Percentiles rank a stretch among this genome's conserved stretches.
These are phyloP conservation scores for Microplitis demolitor DNA, from an alignment of 1,140 invertebrate species.

Conservation along the genomic window DNA sequence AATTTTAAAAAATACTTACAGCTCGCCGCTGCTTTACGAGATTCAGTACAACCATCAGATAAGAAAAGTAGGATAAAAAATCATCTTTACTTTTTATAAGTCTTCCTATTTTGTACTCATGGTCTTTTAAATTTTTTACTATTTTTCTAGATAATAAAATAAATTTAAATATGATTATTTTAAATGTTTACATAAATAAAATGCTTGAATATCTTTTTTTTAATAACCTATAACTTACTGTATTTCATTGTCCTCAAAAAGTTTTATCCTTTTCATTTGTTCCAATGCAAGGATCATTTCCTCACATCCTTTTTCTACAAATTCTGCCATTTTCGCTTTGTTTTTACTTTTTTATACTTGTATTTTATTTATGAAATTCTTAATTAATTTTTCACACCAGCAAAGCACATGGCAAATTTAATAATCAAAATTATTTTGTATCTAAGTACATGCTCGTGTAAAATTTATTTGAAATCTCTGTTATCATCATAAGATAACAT, in stretches of 20 bases:
- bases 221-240: slow-evolving; percentile 57
- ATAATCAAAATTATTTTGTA: too few species aligned
- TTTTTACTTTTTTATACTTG: too few species aligned
- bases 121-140: slow-evolving; percentile 71
- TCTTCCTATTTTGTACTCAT: slow-evolving; percentile 75
- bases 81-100: slow-evolving; percentile 72
- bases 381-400: too few species aligned
- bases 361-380: too few species aligned
- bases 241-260: slow-evolving; percentile 72
- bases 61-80: slow-evolving; percentile 74
- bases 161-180: not conserved
- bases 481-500: too few species aligned
- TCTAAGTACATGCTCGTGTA: too few species aligned
- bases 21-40: slow-evolving; percentile 66
- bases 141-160: slow-evolving; percentile 63
- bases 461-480: too few species aligned
- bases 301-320: slow-evolving; percentile 74
- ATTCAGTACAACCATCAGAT: slow-evolving; percentile 71
- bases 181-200: not conserved
- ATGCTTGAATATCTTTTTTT: not conserved
- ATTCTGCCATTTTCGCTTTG: slow-evolving; percentile 69
- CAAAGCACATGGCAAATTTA: too few species aligned
- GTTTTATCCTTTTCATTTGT: slow-evolving; percentile 70
- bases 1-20: slow-evolving; percentile 42
- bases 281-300: slow-evolving; percentile 75